phyloP scores from a whole-genome alignment of 2,888 invertebrate genomes.

The Thymelicus sylvestris region DNA sequence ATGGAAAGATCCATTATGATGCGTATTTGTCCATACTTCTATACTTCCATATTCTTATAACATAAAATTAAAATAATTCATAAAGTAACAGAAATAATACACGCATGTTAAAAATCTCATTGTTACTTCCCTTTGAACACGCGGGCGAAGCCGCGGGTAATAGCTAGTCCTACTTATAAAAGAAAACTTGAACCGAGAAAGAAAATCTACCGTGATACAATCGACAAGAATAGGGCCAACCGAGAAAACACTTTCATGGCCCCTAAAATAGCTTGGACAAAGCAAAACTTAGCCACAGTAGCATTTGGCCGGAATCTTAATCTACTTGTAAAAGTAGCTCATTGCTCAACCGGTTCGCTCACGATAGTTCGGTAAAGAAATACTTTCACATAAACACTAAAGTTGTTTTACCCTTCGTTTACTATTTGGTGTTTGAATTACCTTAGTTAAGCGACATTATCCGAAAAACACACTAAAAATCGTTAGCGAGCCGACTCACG shows the following conservation, averaged over 20 bases:
- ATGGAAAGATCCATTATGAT: no score
- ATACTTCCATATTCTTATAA: no score
- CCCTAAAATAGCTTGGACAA: constrained; percentile 31
- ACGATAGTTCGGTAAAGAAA: constrained; percentile 33
- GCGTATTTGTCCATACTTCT: no score
- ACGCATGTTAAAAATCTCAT: no score
- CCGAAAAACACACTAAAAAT: constrained; percentile 41
- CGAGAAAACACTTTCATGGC: background rate
- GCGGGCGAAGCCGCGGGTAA: no score
- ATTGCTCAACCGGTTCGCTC: constrained; percentile 48
- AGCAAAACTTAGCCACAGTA: constrained; percentile 49
- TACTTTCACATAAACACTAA: constrained; percentile 24
- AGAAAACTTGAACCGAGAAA: no score
- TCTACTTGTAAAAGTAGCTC: constrained; percentile 50
- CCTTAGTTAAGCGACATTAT: constrained; percentile 48
- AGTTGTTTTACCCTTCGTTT: constrained; percentile 6
- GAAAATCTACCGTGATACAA: no score
- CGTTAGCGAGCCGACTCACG: constrained; percentile 42
- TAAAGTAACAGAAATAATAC: no score
- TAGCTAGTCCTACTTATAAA: no score
- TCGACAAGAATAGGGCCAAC: background rate
- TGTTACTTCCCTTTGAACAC: no score
- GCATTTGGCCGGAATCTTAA: constrained; percentile 43
- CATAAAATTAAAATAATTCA: no score
- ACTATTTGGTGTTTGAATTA: constrained; percentile 38